phyloP scores from a whole-genome alignment of 2,797 vertebrate species.

The Amblyopsis hoosieri region DNA sequence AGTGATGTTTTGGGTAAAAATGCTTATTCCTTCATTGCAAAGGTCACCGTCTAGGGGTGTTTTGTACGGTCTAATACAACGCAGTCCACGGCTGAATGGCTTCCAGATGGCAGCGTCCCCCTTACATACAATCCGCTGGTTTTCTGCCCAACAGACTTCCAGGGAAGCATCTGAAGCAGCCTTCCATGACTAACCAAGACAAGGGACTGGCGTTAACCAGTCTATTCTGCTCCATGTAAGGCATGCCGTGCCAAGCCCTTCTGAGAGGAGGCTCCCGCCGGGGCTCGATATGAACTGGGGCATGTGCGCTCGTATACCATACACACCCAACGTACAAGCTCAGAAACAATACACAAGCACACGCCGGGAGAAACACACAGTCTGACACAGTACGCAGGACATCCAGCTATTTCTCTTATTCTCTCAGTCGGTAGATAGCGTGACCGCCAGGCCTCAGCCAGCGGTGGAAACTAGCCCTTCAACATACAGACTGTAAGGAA shows the following conservation, averaged over 20 bases:
- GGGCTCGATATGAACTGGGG: background rate
- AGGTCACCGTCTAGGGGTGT: constrained; percentile 56
- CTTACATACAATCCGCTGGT: constrained; percentile 48
- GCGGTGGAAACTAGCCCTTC: constrained; percentile 13
- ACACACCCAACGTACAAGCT: background rate
- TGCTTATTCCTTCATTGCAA: constrained; percentile 48
- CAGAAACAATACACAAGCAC: background rate
- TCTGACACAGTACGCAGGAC: constrained; percentile 1
- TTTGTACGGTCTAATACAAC: constrained; percentile 58
- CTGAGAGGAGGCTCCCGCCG: constrained; percentile 28
- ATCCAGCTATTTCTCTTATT: too few species aligned
- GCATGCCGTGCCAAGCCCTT: constrained; percentile 28
- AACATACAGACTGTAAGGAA: background rate
- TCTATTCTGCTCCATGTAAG: constrained; percentile 45
- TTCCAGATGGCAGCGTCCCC: constrained; percentile 77
- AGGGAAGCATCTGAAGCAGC: constrained; percentile 64
- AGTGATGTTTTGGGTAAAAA: constrained; percentile 61
- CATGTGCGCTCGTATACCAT: constrained; percentile 8
- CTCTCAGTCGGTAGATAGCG: constrained; percentile 12
- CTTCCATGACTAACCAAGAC: constrained; percentile 70
- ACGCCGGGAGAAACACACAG: constrained; percentile 2
- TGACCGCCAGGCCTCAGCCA: constrained; percentile 30
- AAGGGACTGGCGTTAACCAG: constrained; percentile 60
- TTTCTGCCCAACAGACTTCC: constrained; percentile 66
- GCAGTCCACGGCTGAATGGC: constrained; percentile 57